Percentiles rank a stretch among this genome's conserved stretches.
Conservation (phyloP, 2,888 invertebrate species). For the Arctia plantaginis region DNA sequence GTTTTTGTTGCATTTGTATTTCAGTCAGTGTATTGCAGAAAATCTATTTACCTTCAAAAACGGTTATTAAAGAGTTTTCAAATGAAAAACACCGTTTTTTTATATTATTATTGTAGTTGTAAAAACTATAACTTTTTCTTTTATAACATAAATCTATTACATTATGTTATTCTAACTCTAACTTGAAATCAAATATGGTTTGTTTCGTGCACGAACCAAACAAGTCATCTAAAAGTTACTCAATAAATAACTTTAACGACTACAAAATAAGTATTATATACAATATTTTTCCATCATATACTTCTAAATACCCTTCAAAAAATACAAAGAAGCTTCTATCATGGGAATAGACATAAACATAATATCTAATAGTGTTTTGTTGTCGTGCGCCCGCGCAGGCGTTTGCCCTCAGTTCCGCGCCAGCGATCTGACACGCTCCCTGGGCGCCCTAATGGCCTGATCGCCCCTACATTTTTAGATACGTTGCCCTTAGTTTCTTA, state of each 20-base stretch:
- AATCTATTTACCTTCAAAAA: background rate
- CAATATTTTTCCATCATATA: background rate
- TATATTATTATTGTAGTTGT: no score
- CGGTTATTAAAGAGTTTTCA: background rate
- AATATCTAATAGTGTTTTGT: constrained; percentile 49
- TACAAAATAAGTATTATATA: background rate
- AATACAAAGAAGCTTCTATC: constrained; percentile 34
- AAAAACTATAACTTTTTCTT: no score
- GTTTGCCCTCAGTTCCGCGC: constrained; percentile 68
- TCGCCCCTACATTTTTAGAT: constrained; percentile 52
- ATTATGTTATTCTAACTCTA: background rate
- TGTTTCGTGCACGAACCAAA: background rate
- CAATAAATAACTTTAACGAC: background rate
- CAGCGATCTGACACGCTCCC: constrained; percentile 70
- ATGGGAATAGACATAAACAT: constrained; percentile 30
- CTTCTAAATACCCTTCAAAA: constrained; percentile 14
- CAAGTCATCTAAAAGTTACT: background rate
- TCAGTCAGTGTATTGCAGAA: background rate
- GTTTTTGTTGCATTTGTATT: no score
- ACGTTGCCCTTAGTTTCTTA: constrained; percentile 61
- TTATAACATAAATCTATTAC: no score
- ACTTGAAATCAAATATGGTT: background rate
- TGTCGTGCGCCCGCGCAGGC: constrained; percentile 50
- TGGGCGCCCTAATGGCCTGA: constrained; percentile 71
- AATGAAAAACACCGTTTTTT: background rate